Percentiles rank a stretch among this genome's conserved stretches.
These are phyloP conservation scores for Sebastes taczanowskii DNA, from an alignment of 2,797 vertebrate genomes.

Conservation along the genomic window DNA sequence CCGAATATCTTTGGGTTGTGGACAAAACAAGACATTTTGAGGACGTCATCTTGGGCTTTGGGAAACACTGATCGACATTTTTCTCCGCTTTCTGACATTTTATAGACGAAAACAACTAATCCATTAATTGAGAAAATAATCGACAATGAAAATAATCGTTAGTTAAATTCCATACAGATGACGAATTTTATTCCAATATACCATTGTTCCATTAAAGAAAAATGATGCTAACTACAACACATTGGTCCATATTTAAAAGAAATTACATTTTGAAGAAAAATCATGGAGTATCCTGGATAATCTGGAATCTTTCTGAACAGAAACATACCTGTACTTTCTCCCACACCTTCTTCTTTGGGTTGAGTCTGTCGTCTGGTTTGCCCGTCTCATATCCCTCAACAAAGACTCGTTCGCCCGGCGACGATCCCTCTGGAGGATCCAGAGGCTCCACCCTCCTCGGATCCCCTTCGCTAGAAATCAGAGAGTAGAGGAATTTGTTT, in stretches of 20 bases:
- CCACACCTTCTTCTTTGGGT: constrained; percentile 97
- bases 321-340: constrained; percentile 93
- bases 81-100: too few relatives aligned
- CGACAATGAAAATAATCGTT: too few relatives aligned
- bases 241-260: neutral
- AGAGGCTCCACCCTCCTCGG: constrained; percentile 90
- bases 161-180: accelerated
- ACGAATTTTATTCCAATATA: neutral
- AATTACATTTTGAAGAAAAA: neutral
- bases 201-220: neutral
- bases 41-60: too few relatives aligned
- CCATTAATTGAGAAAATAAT: too few relatives aligned
- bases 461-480: constrained; percentile 83
- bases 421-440: constrained; percentile 90
- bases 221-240: neutral
- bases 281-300: accelerated
- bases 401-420: constrained; percentile 89
- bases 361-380: constrained; percentile 90
- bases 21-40: too few relatives aligned
- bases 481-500: accelerated
- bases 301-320: neutral
- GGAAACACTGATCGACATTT: too few relatives aligned
- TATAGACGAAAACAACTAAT: too few relatives aligned
- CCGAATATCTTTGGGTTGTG: too few relatives aligned
- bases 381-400: constrained; percentile 90